A percentile compares a stretch with the other conserved stretches of the same genome.
These are phyloP conservation scores for Trimorus sp. DNA, from an alignment of 2,888 invertebrate species.

Conservation along the genomic window DNA sequence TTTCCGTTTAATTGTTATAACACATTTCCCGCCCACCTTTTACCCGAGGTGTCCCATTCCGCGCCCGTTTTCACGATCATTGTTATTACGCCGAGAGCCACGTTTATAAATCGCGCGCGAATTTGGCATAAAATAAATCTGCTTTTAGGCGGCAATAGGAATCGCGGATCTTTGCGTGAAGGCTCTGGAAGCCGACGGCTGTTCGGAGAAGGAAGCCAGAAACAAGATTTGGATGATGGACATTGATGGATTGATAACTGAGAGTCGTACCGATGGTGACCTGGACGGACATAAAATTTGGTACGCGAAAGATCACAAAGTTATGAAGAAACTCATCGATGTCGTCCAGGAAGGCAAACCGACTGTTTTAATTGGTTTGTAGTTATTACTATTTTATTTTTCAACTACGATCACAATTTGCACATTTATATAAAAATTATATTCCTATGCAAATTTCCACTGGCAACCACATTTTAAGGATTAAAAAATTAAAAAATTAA, in stretches of 20 bases:
- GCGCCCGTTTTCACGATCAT: background rate
- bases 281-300: slow-evolving; percentile 87
- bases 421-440: no score
- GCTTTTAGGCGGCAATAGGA: slow-evolving; percentile 91
- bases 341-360: slow-evolving; percentile 94
- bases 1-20: slow-evolving; percentile 51
- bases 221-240: slow-evolving; percentile 98
- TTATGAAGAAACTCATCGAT: slow-evolving; percentile 89
- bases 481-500: no score
- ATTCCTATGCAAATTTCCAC: no score
- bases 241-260: slow-evolving; percentile 93
- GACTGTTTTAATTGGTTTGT: slow-evolving; percentile 91
- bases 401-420: no score
- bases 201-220: slow-evolving; percentile 87
- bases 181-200: slow-evolving; percentile 91
- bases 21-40: slow-evolving; percentile 15
- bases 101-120: no score
- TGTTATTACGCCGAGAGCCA: background rate
- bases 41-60: no score
- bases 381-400: background rate
- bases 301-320: slow-evolving; percentile 90
- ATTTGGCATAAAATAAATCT: background rate
- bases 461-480: no score
- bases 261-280: slow-evolving; percentile 85
- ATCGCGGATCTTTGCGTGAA: slow-evolving; percentile 94